phyloP scores from a whole-genome alignment of 2,888 invertebrate species.

The Latheticus oryzae region DNA sequence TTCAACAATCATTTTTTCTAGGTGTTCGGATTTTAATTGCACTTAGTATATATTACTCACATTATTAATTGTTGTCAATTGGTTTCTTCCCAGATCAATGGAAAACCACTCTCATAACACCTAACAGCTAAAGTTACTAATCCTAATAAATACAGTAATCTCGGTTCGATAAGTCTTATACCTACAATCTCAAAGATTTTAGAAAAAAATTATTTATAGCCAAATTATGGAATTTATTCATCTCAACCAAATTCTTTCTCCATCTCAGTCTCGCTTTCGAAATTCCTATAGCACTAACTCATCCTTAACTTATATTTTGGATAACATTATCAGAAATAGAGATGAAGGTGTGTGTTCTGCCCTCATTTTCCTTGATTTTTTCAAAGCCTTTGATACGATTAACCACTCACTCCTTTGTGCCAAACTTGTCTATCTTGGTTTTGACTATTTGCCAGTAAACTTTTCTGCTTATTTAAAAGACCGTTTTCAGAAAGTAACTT shows the following conservation, averaged over 20 bases:
- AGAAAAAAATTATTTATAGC: constrained; percentile 1
- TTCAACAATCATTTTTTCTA: too few relatives aligned
- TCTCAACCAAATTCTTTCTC: constrained; percentile 5
- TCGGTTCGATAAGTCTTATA: constrained; percentile 2
- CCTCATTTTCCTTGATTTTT: constrained; percentile 8
- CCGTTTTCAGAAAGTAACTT: constrained; percentile 4
- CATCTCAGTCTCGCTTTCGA: neutral
- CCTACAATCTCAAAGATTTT: constrained; percentile 1
- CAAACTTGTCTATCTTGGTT: constrained; percentile 5
- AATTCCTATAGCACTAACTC: constrained; percentile 1
- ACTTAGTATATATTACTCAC: constrained; percentile 2
- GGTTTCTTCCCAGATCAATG: neutral
- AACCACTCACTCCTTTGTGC: constrained; percentile 4
- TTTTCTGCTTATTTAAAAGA: constrained; percentile 4
- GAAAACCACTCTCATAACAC: constrained; percentile 2
- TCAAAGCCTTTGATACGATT: constrained; percentile 7
- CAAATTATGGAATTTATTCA: neutral
- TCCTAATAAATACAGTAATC: constrained; percentile 1
- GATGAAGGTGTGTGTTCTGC: constrained; percentile 4
- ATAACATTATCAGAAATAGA: constrained; percentile 1
- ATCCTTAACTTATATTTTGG: neutral
- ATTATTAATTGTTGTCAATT: constrained; percentile 6
- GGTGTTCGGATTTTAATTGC: too few relatives aligned
- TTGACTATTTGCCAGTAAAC: constrained; percentile 3
- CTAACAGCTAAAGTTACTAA: neutral